These are phyloP conservation scores for Pristionchus maxplancki DNA, from an alignment of 2,888 invertebrate genomes.

Conservation along the genomic window DNA sequence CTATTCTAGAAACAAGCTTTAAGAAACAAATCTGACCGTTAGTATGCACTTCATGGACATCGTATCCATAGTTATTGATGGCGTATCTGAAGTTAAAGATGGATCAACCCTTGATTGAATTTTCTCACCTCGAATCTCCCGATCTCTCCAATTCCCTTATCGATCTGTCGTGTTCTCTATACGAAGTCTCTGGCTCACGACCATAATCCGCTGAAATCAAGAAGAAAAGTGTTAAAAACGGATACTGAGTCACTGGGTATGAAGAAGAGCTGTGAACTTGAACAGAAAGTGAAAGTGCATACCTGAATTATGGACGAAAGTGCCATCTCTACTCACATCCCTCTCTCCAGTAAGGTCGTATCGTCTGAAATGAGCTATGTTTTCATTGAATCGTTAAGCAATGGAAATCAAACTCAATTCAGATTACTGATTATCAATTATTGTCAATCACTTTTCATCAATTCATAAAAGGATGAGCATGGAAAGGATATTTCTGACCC, in stretches of 20 bases:
- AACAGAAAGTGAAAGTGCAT: neutral
- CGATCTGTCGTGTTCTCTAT: constrained; percentile 17
- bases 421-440: too few species aligned
- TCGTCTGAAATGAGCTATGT: constrained; percentile 46
- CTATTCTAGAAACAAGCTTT: neutral
- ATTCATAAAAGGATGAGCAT: too few species aligned
- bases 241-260: neutral
- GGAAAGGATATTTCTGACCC: too few species aligned
- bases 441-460: too few species aligned
- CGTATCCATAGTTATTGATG: constrained; percentile 74
- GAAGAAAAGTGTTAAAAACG: neutral
- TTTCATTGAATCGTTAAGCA: neutral
- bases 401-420: neutral
- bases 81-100: constrained; percentile 10
- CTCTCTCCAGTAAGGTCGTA: constrained; percentile 70
- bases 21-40: too few species aligned
- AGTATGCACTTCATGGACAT: constrained; percentile 76
- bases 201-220: constrained; percentile 34
- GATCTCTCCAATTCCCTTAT: constrained; percentile 46
- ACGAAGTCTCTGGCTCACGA: constrained; percentile 54
- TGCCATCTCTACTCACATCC: constrained; percentile 73
- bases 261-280: neutral
- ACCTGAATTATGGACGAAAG: constrained; percentile 69
- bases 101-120: too few species aligned
- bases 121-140: constrained; percentile 31